Base-by-base conservation (phyloP, 2,888 invertebrate genomes). In the Calliphora vomitoria region DNA sequence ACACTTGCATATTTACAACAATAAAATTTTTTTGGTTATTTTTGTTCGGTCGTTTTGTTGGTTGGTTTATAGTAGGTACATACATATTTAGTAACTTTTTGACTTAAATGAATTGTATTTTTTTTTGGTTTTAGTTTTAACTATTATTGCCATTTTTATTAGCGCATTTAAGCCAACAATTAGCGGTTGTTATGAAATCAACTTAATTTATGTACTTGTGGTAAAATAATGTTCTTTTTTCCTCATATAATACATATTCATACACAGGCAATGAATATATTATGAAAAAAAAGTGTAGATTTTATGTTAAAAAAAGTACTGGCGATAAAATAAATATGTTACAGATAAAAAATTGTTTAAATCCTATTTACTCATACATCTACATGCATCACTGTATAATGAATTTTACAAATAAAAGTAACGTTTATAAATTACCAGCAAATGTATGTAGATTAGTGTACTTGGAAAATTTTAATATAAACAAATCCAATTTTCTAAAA, bases 161-260 rank as follows among this genome's bases (percentile, higher is more conserved):
- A 87, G 85, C 87, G 74, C 69, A 85, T 87, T 87, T 85, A 87
- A 87, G 75, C 85, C 87, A 85, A 79, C 87, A 87, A 87, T 87
- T 87, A 87, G 87, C 85, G 87, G 87, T 87, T 82, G 85, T 87
- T 85, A 87, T 85, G 78, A 85, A 87, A 87, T 87, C 82, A 82
- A 85, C 82, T 85, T 85, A 85, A 87, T 85, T 87, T 87, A 87
- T 87, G 75, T 81, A 75, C 85, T 75, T 85, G 85, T 47, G 85
- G 85, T 76, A 69, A 78, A 78, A 78, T 71, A 83, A 83, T 83
- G 55, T 64, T 62, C 31, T 68, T 44, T 62, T 60, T 68, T 58
- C 8, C 35, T 25, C 15, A 13, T 31, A 6, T 8, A 31, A 53
- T 6, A 74, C 50, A 53, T 35, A 38, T 20, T 8, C 25, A 60